Conservation (phyloP, 2,797 vertebrate species). For the Dromococcyx pavoninus region DNA sequence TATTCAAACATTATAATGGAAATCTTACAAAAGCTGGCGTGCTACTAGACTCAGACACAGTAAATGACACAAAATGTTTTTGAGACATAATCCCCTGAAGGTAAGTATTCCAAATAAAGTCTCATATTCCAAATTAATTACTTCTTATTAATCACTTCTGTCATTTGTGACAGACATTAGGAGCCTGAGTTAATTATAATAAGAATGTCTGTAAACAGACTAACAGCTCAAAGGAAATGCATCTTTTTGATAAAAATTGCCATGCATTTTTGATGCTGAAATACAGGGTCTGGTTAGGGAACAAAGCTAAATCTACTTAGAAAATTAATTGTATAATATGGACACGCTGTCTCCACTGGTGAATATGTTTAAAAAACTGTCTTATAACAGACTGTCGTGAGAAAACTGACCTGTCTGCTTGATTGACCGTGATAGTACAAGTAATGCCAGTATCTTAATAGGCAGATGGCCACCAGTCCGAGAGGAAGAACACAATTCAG, state of each 20-base stretch:
- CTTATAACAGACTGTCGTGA: not conserved
- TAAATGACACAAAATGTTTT: conserved; percentile 6
- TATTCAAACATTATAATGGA: not conserved
- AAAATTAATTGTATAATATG: not conserved
- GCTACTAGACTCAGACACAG: not conserved
- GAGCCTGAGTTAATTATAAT: conserved; percentile 33
- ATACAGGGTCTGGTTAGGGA: not conserved
- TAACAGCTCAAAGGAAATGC: not conserved
- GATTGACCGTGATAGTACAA: not conserved
- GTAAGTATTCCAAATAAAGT: not conserved
- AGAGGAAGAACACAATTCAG: not conserved
- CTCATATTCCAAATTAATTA: not conserved
- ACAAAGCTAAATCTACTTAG: not conserved
- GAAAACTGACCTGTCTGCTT: not conserved
- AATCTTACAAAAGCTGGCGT: not conserved
- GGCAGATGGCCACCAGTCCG: not conserved
- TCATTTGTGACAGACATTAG: conserved; percentile 29
- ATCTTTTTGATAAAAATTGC: not conserved
- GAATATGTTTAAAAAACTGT: not conserved
- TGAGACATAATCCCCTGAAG: not conserved
- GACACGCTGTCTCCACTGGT: not conserved
- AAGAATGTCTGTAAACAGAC: conserved; percentile 36
- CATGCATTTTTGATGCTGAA: not conserved
- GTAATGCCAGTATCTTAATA: not conserved
- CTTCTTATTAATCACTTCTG: conserved; percentile 25